These are phyloP conservation scores for Alsophila aescularia DNA, from an alignment of 2,888 invertebrate genomes.

Conservation along the genomic window DNA sequence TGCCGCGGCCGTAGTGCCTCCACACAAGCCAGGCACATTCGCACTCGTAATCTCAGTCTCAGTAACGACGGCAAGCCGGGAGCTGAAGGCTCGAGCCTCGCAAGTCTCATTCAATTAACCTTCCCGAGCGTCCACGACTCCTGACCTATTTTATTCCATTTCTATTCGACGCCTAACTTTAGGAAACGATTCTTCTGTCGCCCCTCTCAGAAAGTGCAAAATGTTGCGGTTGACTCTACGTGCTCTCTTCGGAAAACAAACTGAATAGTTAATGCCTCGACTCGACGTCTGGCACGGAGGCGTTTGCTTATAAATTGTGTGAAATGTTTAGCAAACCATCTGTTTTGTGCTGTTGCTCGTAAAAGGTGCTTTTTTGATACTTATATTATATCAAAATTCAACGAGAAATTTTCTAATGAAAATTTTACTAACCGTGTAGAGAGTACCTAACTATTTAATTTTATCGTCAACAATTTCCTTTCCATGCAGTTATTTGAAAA, in stretches of 20 bases:
- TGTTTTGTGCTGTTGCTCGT: neutral
- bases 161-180: slow-evolving; percentile 49
- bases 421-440: neutral
- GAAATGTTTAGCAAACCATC: slow-evolving; percentile 17
- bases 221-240: slow-evolving; percentile 22
- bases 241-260: slow-evolving; percentile 14
- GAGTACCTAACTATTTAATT: neutral
- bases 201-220: slow-evolving; percentile 29
- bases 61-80: slow-evolving; percentile 38
- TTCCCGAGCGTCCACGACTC: slow-evolving; percentile 53
- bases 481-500: slow-evolving; percentile 20
- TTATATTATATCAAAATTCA: neutral
- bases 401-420: neutral
- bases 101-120: slow-evolving; percentile 67
- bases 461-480: neutral
- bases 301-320: slow-evolving; percentile 20
- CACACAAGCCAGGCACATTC: slow-evolving; percentile 12
- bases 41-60: slow-evolving; percentile 50
- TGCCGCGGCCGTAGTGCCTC: slow-evolving; percentile 33
- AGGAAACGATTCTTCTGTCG: slow-evolving; percentile 21
- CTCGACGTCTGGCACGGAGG: slow-evolving; percentile 15
- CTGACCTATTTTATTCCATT: slow-evolving; percentile 66
- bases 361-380: neutral
- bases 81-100: slow-evolving; percentile 41
- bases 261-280: slow-evolving; percentile 29